Evolutionary conservation across 2,113 vertebrate genomes (phyloP).

Genomic region (Mirza zaza): DNA sequence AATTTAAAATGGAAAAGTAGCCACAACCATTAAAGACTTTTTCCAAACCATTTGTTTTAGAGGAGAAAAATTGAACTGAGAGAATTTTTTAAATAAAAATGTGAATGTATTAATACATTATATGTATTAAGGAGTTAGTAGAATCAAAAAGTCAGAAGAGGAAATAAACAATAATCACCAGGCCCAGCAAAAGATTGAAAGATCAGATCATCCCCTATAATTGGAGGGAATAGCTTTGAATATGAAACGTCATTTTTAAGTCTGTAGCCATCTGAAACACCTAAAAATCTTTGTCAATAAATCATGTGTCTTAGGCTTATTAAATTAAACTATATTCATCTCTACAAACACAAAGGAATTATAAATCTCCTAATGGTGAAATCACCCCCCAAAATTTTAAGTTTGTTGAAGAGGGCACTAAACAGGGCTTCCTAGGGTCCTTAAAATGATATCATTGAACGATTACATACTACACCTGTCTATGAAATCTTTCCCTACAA

Average conservation of each 20-base stretch:
- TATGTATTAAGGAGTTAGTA: neutral
- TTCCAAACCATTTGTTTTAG: neutral
- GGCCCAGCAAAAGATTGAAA: rapidly evolving
- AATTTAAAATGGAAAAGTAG: neutral
- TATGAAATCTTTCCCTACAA: neutral
- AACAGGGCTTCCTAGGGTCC: neutral
- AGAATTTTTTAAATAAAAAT: neutral
- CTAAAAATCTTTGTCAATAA: neutral
- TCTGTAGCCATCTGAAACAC: neutral
- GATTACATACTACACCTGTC: neutral
- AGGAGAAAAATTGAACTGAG: neutral
- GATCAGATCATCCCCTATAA: rapidly evolving
- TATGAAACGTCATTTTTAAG: neutral
- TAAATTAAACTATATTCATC: neutral
- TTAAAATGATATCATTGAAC: neutral
- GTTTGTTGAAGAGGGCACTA: neutral
- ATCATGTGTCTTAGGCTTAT: neutral
- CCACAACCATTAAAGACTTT: neutral
- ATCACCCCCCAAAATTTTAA: neutral
- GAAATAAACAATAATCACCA: neutral
- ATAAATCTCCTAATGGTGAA: neutral
- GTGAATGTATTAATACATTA: neutral
- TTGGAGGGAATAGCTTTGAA: neutral
- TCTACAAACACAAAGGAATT: neutral
- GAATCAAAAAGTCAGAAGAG: neutral